phyloP scores from a whole-genome alignment of 2,888 invertebrate species.

The Chrysolina americana region DNA sequence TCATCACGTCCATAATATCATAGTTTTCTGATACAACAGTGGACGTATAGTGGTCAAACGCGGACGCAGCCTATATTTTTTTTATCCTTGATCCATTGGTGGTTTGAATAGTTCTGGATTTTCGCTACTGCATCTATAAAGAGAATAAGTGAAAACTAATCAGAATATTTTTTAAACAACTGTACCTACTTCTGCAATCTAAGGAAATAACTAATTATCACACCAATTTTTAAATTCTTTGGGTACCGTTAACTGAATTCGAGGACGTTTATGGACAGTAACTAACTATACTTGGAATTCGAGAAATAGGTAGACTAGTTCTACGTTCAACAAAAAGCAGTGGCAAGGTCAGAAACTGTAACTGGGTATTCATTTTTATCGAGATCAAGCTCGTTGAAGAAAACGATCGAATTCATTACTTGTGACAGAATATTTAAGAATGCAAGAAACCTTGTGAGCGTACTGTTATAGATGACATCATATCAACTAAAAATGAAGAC shows the following conservation, averaged over 20 bases:
- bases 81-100: too few species aligned
- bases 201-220: background rate
- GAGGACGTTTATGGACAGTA: constrained; percentile 7
- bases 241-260: background rate
- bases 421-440: background rate
- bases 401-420: background rate
- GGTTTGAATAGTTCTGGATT: too few species aligned
- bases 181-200: background rate
- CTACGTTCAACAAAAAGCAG: constrained; percentile 5
- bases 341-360: constrained; percentile 23
- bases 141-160: background rate
- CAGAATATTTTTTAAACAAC: background rate
- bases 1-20: too few species aligned
- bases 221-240: constrained; percentile 12
- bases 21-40: too few species aligned
- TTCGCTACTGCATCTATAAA: too few species aligned
- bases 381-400: background rate
- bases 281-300: constrained; percentile 3
- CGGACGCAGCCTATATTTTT: too few species aligned
- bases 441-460: too few species aligned
- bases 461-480: too few species aligned
- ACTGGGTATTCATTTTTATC: constrained; percentile 18
- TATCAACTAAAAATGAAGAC: too few species aligned
- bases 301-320: constrained; percentile 19
- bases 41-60: too few species aligned